These are phyloP conservation scores for Willisornis vidua DNA, from an alignment of 2,113 vertebrate species.

Conservation along the genomic window DNA sequence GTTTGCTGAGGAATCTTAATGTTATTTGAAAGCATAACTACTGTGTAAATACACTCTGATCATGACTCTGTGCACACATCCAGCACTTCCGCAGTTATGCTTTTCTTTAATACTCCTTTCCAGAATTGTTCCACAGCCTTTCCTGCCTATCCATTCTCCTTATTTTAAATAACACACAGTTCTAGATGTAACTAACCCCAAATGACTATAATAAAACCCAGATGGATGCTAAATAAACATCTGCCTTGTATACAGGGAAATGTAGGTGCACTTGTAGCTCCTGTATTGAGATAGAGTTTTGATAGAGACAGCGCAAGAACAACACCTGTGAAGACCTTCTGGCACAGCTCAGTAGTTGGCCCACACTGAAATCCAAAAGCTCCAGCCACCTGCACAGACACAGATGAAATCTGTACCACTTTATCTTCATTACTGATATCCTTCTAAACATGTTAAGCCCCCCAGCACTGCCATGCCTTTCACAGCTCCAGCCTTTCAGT, in stretches of 20 bases:
- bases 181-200: background rate
- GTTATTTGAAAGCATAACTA: background rate
- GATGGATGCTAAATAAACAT: background rate
- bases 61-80: background rate
- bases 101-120: background rate
- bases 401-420: background rate
- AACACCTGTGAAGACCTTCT: rapidly evolving
- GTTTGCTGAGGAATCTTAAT: background rate
- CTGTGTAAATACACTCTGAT: background rate
- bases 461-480: background rate
- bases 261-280: background rate
- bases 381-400: background rate
- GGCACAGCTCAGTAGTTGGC: background rate
- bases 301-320: background rate
- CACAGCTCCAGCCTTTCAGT: background rate
- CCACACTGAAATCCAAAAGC: background rate
- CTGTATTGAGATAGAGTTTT: background rate
- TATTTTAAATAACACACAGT: background rate
- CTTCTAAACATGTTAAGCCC: background rate
- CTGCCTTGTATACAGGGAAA: background rate
- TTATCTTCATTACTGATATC: background rate
- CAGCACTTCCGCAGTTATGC: background rate
- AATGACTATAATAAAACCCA: background rate
- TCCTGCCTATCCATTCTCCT: background rate
- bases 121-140: background rate